phyloP scores from a whole-genome alignment of 2,113 vertebrate species.

The Pseudois nayaur region DNA sequence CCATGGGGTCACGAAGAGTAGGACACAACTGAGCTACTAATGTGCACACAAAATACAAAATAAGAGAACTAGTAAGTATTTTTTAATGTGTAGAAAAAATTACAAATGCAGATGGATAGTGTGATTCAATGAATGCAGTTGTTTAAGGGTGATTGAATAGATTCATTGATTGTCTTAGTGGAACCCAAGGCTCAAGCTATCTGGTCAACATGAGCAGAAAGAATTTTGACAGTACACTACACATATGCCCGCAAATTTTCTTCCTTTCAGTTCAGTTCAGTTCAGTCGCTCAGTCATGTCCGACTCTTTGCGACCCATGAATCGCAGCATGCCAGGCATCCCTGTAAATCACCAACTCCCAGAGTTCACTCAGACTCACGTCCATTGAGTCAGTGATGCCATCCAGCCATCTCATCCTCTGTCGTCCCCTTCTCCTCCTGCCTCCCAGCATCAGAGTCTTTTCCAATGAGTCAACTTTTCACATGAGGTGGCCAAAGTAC shows the following conservation, averaged over 20 bases:
- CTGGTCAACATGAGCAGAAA: not conserved
- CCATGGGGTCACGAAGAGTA: not conserved
- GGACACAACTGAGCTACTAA: not conserved
- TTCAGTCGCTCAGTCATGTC: too few relatives aligned
- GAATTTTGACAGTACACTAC: not conserved
- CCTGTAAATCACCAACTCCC: too few relatives aligned
- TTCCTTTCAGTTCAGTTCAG: not conserved
- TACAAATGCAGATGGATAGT: not conserved
- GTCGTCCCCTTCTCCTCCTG: too few relatives aligned
- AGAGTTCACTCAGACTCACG: too few relatives aligned
- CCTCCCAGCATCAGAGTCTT: too few relatives aligned
- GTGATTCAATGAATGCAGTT: not conserved
- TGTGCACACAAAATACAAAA: not conserved
- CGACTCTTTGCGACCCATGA: accelerated
- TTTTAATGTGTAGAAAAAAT: not conserved
- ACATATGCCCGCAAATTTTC: not conserved
- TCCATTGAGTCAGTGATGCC: too few relatives aligned
- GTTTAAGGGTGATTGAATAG: not conserved
- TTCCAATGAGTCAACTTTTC: too few relatives aligned
- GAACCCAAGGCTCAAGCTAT: not conserved
- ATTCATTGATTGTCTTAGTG: not conserved
- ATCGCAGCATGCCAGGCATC: too few relatives aligned
- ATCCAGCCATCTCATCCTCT: too few relatives aligned
- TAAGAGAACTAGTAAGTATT: not conserved
- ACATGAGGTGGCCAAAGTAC: too few relatives aligned